Evolutionary conservation across 2,797 vertebrate species (phyloP).

Genomic region (Anabacerthia variegaticeps): DNA sequence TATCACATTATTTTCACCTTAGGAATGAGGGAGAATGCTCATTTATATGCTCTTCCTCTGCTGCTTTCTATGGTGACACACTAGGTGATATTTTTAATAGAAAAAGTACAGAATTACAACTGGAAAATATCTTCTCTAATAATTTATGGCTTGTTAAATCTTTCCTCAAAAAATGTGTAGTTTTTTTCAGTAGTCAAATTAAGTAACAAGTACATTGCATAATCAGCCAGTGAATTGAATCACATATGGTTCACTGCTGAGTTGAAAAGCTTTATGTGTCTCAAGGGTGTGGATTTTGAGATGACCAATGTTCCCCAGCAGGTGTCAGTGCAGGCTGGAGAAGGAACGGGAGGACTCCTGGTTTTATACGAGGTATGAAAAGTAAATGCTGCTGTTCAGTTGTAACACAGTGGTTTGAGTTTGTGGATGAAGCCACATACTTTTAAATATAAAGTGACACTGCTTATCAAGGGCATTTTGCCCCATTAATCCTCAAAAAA

Average conservation of each 20-base stretch:
- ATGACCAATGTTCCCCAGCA: constrained; percentile 44
- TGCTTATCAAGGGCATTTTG: background rate
- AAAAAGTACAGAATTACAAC: background rate
- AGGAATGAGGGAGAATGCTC: background rate
- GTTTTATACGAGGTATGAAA: fast-evolving
- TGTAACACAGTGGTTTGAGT: background rate
- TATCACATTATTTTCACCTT: background rate
- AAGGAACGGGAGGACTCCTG: background rate
- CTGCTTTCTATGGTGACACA: background rate
- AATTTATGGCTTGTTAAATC: background rate
- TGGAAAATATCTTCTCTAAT: background rate
- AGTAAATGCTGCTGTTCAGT: background rate
- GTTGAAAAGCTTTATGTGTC: fast-evolving
- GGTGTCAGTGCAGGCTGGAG: constrained; percentile 63
- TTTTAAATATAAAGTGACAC: background rate
- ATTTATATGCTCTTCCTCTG: background rate
- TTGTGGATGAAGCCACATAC: background rate
- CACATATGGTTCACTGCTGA: fast-evolving
- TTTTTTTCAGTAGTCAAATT: background rate
- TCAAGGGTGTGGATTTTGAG: background rate
- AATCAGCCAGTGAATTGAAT: background rate
- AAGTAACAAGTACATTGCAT: background rate
- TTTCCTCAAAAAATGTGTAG: background rate
- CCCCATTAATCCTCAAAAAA: background rate
- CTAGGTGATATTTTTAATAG: background rate